Evolutionary conservation across 37 sponge, comb jelly and placozoan species (phyloP).

Genomic region (Hormiphora californensis): DNA sequence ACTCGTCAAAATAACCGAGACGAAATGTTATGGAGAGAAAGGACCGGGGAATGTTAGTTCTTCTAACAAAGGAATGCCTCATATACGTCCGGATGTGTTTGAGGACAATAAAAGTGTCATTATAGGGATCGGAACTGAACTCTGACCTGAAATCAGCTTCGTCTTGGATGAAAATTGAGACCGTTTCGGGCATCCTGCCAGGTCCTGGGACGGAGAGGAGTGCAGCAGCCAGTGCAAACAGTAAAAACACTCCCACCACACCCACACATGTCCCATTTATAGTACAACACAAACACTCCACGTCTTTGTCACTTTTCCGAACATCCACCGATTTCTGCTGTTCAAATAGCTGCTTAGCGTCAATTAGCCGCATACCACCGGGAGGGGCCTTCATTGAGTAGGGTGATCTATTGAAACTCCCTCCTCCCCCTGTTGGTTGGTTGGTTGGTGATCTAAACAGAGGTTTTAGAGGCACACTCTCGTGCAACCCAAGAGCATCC

Average conservation of each 20-base stretch:
- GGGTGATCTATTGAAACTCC: too few relatives aligned
- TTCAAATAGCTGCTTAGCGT: not conserved
- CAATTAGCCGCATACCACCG: not conserved
- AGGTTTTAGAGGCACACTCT: too few relatives aligned
- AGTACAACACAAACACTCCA: slow-evolving; percentile 40
- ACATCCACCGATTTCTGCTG: slow-evolving; percentile 25
- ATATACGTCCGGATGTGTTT: slow-evolving; percentile 43
- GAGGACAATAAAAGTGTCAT: not conserved
- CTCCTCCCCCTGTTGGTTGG: too few relatives aligned
- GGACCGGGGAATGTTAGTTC: not conserved
- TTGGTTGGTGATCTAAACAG: too few relatives aligned
- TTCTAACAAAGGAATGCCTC: slow-evolving; percentile 9
- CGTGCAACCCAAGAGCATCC: too few relatives aligned
- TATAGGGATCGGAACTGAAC: not conserved
- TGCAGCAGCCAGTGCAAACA: not conserved
- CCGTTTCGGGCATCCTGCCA: slow-evolving; percentile 53
- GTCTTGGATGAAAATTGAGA: slow-evolving; percentile 7
- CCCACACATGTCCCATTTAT: slow-evolving; percentile 32
- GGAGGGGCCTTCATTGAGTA: too few relatives aligned
- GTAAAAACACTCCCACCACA: slow-evolving; percentile 5
- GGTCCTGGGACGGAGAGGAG: slow-evolving; percentile 38
- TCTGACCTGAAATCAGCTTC: not conserved
- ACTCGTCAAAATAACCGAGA: slow-evolving; percentile 6
- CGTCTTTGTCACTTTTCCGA: not conserved
- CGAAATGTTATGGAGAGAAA: slow-evolving; percentile 5